These are phyloP conservation scores for Timandra comae DNA, from an alignment of 2,888 invertebrate genomes.

Conservation along the genomic window DNA sequence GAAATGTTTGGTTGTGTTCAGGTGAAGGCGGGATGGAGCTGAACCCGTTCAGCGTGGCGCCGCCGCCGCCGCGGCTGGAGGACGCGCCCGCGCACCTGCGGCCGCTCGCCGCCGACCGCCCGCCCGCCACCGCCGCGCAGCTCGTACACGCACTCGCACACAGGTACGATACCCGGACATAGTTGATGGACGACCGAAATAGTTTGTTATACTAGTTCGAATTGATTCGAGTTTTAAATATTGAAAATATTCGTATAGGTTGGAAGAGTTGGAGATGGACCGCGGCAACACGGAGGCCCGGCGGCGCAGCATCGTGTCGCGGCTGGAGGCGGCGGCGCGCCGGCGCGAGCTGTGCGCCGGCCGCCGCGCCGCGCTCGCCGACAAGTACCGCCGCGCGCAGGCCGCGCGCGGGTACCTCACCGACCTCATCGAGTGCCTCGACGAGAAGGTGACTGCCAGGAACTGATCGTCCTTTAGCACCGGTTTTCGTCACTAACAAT, in stretches of 20 bases:
- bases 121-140: conserved; percentile 37
- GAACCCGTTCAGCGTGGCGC: conserved; percentile 57
- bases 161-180: no score
- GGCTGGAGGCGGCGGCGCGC: conserved; percentile 36
- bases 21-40: conserved; percentile 43
- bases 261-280: conserved; percentile 40
- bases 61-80: conserved; percentile 39
- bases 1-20: no score
- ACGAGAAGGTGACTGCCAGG: conserved; percentile 84
- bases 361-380: conserved; percentile 79
- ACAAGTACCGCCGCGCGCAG: conserved; percentile 95
- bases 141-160: conserved; percentile 46
- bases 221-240: no score
- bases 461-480: no score
- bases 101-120: conserved; percentile 35
- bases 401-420: conserved; percentile 95
- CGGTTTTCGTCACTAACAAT: no score
- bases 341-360: conserved; percentile 65
- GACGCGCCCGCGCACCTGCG: conserved; percentile 48
- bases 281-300: conserved; percentile 61
- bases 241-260: conserved; percentile 22
- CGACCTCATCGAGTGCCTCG: conserved; percentile 97
- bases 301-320: conserved; percentile 42
- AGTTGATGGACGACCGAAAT: no score
- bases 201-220: background rate